phyloP scores from a whole-genome alignment of 2,113 vertebrate species.

The Actenoides lindsayi region DNA sequence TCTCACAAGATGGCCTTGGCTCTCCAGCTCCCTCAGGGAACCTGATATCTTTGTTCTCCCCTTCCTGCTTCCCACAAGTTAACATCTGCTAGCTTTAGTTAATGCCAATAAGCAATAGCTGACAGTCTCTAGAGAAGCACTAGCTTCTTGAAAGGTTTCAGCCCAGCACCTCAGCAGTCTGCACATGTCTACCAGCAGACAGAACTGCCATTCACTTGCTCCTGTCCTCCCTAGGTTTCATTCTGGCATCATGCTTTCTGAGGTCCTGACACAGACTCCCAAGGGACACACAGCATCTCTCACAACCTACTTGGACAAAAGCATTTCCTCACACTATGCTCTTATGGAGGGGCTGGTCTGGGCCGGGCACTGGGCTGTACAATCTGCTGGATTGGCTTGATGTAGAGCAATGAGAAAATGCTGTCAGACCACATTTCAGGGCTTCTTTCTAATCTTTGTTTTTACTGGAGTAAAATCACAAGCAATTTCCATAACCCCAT shows the following conservation, averaged over 20 bases:
- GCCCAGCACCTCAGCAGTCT: neutral
- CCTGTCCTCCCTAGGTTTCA: neutral
- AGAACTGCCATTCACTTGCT: neutral
- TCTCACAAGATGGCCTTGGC: neutral
- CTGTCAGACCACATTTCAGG: neutral
- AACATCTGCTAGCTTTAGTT: neutral
- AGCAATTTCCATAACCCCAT: slow-evolving; percentile 49
- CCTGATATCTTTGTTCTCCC: neutral
- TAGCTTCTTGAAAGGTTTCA: neutral
- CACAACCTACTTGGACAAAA: fast-evolving
- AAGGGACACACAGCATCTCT: neutral
- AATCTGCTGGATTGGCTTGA: neutral
- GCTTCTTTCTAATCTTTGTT: neutral
- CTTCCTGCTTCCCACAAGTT: neutral
- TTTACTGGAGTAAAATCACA: slow-evolving; percentile 60
- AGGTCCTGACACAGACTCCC: neutral
- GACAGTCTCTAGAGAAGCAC: neutral
- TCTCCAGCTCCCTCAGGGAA: neutral
- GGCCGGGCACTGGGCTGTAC: neutral
- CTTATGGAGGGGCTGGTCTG: fast-evolving
- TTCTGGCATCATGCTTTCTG: neutral
- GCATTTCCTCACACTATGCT: fast-evolving
- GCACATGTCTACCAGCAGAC: neutral
- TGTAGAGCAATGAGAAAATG: slow-evolving; percentile 1
- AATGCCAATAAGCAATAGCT: neutral